phyloP scores from a whole-genome alignment of 2,888 invertebrate species.

The Epirrhoe tristata region DNA sequence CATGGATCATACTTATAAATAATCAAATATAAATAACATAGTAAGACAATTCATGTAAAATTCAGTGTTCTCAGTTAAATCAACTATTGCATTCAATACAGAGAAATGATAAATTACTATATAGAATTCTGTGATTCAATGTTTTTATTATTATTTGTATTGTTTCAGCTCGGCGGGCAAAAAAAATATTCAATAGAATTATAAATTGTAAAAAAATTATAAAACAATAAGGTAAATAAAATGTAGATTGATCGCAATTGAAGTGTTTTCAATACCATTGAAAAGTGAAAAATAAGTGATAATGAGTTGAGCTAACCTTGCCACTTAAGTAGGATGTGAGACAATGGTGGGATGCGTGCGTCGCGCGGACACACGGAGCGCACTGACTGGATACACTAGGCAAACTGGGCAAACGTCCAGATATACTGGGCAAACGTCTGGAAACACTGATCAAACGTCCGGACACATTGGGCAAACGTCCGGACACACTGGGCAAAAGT shows the following conservation, averaged over 20 bases:
- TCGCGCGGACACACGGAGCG: slow-evolving; percentile 61
- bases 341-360: slow-evolving; percentile 76
- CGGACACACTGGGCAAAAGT: background rate
- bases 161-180: background rate
- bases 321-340: slow-evolving; percentile 69
- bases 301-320: slow-evolving; percentile 21
- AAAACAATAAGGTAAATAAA: slow-evolving; percentile 2
- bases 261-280: background rate
- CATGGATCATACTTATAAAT: background rate
- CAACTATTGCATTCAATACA: too few relatives aligned
- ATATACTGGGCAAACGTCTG: background rate
- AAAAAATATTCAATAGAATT: too few relatives aligned
- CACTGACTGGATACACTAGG: slow-evolving; percentile 5
- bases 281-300: slow-evolving; percentile 21
- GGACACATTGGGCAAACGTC: background rate
- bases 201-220: background rate
- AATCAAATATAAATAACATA: too few relatives aligned
- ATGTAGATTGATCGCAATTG: background rate
- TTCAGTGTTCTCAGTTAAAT: too few relatives aligned
- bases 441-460: background rate
- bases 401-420: background rate
- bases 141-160: background rate
- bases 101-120: too few relatives aligned
- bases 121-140: too few relatives aligned
- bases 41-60: too few relatives aligned